A percentile compares a stretch with the other conserved stretches of the same genome.
Conservation (phyloP, 2,113 vertebrate genomes). For the Podarcis muralis region DNA sequence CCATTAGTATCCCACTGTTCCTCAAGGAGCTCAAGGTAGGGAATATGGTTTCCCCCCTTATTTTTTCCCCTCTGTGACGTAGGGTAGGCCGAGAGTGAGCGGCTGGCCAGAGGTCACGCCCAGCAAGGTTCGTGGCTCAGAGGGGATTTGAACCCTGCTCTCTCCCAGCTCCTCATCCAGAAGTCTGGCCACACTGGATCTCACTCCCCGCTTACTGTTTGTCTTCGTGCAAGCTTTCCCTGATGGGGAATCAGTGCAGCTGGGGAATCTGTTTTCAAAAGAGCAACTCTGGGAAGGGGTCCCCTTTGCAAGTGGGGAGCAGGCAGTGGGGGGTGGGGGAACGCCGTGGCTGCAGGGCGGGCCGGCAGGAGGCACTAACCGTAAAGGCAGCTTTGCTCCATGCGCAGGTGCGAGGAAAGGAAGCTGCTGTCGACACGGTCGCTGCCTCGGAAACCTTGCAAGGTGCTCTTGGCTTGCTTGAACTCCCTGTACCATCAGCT, state of each 20-base stretch:
- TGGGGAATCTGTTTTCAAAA: background rate
- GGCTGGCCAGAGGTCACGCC: background rate
- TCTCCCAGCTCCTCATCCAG: no score
- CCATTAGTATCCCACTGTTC: no score
- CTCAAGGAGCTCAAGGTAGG: no score
- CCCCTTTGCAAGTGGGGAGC: rapidly evolving
- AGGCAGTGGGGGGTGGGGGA: background rate
- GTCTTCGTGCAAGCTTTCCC: background rate
- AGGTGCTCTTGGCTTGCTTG: constrained; percentile 84
- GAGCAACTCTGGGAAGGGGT: background rate
- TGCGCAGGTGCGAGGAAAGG: constrained; percentile 86
- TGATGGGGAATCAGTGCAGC: background rate
- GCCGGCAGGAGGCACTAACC: background rate
- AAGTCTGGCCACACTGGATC: no score
- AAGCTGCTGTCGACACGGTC: constrained; percentile 84
- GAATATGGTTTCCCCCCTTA: no score
- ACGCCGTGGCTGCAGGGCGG: background rate
- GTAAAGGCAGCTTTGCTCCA: background rate
- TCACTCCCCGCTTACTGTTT: background rate
- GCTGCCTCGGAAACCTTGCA: constrained; percentile 88
- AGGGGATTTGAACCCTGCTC: background rate
- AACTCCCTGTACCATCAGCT: constrained; percentile 84
- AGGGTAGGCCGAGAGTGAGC: background rate
- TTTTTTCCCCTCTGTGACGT: background rate
- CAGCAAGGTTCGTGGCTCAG: background rate